Base-by-base conservation (phyloP, 2,797 vertebrate species). In the Lepilemur ruficaudatus region DNA sequence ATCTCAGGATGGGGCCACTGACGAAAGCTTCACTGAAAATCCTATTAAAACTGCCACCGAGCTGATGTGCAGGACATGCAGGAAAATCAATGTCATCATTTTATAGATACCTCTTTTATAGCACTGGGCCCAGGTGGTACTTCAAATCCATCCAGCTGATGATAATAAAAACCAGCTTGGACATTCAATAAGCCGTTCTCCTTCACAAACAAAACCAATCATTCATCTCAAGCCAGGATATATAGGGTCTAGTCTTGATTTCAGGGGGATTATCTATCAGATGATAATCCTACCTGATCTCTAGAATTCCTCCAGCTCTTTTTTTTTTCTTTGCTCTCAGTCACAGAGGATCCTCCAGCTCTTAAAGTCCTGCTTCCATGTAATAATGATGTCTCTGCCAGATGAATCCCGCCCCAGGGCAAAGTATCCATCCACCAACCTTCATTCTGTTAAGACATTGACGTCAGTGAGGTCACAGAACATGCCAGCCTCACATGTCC, bases 211-310 rank as follows among this genome's bases (percentile, higher is more conserved):
- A 61, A 94, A 92, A 70, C 32, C 65, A 82, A 25, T 30, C 82
- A 92, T 76, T 79, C 35, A 32, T 52, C 50, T 78, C 86, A 38
- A 25, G 5, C 38, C 72, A 50, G 9, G 41, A 92, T n/a, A 75
- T 0, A 75, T 0, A 90, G 87, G 83, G 55, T 59, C 70, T 61
- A 70, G 67, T 41, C 50, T 88, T 78, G 78, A 89, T 83, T 92
- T 93, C 79, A 32, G 25, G 65, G 7, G 55, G 35, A 43, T 63
- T 72, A 75, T 70, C 79, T 69, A 30, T 83, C 89, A 86, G 35
- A 93, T 52, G 82, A 83, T 73, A 86, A 89, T 89, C 38, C 75
- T 57, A 67, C 59, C 38, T 73, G 63, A 83, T 94, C 79, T 93
- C 75, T 75, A 43, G 78, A 79, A 89, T 80, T 89, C 55, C 81